Percentiles rank a stretch among this genome's conserved stretches.
Evolutionary conservation across 2,113 vertebrate genomes (phyloP).

Genomic region (Climacteris rufus): DNA sequence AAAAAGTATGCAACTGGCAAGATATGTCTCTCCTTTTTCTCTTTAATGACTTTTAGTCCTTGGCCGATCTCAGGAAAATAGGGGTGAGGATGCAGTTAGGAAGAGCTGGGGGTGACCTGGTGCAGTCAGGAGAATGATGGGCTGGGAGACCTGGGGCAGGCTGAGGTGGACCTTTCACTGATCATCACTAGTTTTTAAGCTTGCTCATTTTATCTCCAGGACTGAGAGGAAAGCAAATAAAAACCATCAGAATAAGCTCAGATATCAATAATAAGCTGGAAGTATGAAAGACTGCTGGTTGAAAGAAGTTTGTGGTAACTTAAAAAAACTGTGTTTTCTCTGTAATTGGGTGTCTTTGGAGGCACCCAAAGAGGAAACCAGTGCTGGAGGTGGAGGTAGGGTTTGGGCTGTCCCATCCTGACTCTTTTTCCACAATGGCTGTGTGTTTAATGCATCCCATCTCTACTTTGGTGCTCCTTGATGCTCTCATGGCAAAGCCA

Average conservation of each 20-base stretch:
- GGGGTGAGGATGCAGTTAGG: background rate
- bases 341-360: background rate
- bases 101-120: background rate
- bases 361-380: background rate
- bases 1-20: background rate
- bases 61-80: background rate
- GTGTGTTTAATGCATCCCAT: background rate
- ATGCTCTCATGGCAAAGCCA: background rate
- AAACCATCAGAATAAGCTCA: background rate
- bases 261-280: background rate
- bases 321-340: background rate
- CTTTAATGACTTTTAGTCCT: background rate
- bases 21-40: background rate
- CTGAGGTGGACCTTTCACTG: background rate
- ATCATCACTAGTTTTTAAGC: background rate
- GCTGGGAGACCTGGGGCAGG: background rate
- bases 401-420: background rate
- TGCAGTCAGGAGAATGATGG: background rate
- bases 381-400: background rate
- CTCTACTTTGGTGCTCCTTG: background rate
- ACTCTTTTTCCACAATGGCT: background rate
- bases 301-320: background rate
- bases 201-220: background rate
- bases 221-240: background rate
- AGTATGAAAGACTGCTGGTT: background rate